Percentiles rank a stretch among this genome's conserved stretches.
These are phyloP conservation scores for Sitta europaea DNA, from an alignment of 2,113 vertebrate species.

Conservation along the genomic window DNA sequence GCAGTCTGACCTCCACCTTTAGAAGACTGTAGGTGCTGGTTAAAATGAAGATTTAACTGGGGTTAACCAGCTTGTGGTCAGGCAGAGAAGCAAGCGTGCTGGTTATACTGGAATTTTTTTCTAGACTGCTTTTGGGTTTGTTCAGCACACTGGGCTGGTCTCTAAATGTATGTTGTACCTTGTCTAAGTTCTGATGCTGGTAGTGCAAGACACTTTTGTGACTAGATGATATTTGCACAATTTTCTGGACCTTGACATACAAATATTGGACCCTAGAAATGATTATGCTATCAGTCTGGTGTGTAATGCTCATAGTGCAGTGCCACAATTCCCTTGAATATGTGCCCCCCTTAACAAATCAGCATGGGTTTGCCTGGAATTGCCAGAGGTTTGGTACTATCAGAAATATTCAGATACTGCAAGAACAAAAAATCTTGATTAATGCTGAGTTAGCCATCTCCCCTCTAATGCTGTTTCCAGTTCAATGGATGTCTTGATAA, in stretches of 20 bases:
- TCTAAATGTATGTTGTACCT: background rate
- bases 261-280: background rate
- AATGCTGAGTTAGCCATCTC: slow-evolving; percentile 22
- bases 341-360: slow-evolving; percentile 1
- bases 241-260: background rate
- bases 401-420: background rate
- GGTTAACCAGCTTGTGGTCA: background rate
- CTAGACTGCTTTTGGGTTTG: background rate
- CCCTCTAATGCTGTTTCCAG: slow-evolving; percentile 28
- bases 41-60: background rate
- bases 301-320: background rate
- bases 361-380: background rate
- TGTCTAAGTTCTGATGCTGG: background rate
- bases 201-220: background rate
- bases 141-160: background rate
- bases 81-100: background rate
- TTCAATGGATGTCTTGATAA: slow-evolving; percentile 10
- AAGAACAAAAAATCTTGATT: background rate
- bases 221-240: background rate
- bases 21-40: background rate
- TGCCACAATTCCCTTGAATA: background rate
- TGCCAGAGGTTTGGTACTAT: background rate
- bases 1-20: background rate
- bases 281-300: background rate
- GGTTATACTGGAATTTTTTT: background rate